A percentile compares a stretch with the other conserved stretches of the same genome.
Evolutionary conservation across 2,113 vertebrate genomes (phyloP).

Genomic region (Nanger granti): DNA sequence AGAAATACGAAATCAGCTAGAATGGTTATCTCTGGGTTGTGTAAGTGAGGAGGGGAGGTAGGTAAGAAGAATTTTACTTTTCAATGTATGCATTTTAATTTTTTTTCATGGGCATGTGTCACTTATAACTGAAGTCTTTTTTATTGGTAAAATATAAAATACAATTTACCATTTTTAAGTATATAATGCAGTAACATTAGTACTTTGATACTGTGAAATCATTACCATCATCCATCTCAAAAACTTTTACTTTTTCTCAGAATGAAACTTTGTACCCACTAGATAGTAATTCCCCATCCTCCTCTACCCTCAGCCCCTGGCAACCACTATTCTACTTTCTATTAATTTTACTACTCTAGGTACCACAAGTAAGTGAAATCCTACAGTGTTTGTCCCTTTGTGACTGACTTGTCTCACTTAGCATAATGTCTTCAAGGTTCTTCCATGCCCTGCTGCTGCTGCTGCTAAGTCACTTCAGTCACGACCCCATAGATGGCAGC

Average conservation of each 20-base stretch:
- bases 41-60: neutral
- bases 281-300: neutral
- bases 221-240: neutral
- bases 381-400: neutral
- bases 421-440: neutral
- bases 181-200: neutral
- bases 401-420: neutral
- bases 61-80: neutral
- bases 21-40: neutral
- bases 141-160: neutral
- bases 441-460: neutral
- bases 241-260: neutral
- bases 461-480: no score
- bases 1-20: neutral
- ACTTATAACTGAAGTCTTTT: neutral
- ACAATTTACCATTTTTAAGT: neutral
- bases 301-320: neutral
- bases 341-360: neutral
- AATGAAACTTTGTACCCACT: neutral
- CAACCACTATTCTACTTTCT: neutral
- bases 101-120: neutral
- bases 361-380: neutral
- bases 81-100: neutral
- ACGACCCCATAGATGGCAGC: no score
- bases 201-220: neutral